These are phyloP conservation scores for Pipistrellus pipistrellus DNA, from an alignment of 2,797 vertebrate genomes.

Conservation along the genomic window DNA sequence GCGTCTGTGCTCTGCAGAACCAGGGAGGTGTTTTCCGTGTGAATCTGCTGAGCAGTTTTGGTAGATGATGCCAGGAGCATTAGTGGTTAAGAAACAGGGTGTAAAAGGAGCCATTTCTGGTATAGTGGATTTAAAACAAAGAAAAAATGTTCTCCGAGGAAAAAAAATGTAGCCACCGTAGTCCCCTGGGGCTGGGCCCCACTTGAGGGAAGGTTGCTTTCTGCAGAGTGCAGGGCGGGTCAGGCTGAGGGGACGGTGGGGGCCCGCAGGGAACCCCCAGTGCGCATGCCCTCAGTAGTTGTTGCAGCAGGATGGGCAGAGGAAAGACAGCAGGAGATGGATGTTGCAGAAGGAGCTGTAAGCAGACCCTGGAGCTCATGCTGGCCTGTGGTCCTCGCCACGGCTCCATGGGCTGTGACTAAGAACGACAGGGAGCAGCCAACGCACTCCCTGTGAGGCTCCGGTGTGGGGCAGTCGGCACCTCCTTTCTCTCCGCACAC, in stretches of 20 bases:
- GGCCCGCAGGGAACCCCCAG: neutral
- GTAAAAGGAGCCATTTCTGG: neutral
- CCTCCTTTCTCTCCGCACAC: slow-evolving; percentile 7
- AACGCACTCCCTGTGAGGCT: slow-evolving; percentile 79
- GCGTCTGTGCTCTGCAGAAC: neutral
- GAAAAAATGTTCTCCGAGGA: neutral
- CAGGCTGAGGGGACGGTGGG: neutral
- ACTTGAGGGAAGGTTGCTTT: neutral
- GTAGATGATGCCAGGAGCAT: neutral
- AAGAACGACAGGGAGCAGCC: slow-evolving; percentile 80
- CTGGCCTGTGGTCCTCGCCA: slow-evolving; percentile 32
- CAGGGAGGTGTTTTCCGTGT: neutral
- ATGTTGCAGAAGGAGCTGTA: neutral
- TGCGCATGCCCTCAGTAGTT: neutral
- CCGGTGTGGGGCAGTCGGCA: slow-evolving; percentile 62
- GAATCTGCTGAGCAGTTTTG: neutral
- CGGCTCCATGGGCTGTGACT: slow-evolving; percentile 77
- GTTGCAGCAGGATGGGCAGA: accelerated
- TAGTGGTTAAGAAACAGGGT: neutral
- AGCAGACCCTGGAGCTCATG: neutral
- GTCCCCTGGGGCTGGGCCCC: neutral
- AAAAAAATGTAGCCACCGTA: neutral
- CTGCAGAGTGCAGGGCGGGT: neutral
- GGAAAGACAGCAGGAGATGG: neutral
- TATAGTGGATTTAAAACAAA: slow-evolving; percentile 26